Evolutionary conservation across 2,888 invertebrate genomes (phyloP), one percentile per base, ranked within the genome.

Genomic region (Willowsia nigromaculata): DNA sequence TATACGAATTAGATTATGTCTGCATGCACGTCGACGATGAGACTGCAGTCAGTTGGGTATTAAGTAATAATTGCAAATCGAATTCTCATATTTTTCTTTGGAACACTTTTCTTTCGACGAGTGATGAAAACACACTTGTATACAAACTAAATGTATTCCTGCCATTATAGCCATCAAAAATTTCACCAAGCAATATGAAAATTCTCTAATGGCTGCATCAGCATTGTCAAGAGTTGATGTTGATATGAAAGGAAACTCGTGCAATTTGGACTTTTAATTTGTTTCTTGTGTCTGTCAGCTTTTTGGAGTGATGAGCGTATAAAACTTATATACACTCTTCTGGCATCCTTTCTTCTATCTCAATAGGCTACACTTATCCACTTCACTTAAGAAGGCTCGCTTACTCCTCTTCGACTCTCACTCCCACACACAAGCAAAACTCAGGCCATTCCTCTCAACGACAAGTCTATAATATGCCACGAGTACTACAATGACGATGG

Each of bases 341-440:
- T n/a, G n/a, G 25, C 33, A 33, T 33, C 6, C n/a, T n/a, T n/a
- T 30, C 56, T 62, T 40, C n/a, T 1, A 62, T 25, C 25, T 37
- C 37, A 43, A 40, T 59, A 56, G 27, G 37, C 40, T 40, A 62
- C 81, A 81, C 65, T 82, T 65, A 65, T 82, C 47, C 37, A 78
- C 78, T 80, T 18, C 30, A 62, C 59, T 82, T 25, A 30, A 71
- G 43, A 71, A 22, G 25, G 25, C 71, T 71, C 71, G 40, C 71
- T 43, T 71, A 43, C 71, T 71, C 0, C 43, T 40, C 25, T 47
- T n/a, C 18, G n/a, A 22, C 74, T 1, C 27, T 15, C 18, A 18
- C 33, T 22, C 1, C 71, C 7, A 15, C 22, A 13, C 47, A 74
- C 22, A 71, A 25, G 11, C 25, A 1, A 43, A 71, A 62, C 25